These are phyloP conservation scores for Gambusia yucatana DNA, from an alignment of 2,797 vertebrate genomes.

Conservation along the genomic window DNA sequence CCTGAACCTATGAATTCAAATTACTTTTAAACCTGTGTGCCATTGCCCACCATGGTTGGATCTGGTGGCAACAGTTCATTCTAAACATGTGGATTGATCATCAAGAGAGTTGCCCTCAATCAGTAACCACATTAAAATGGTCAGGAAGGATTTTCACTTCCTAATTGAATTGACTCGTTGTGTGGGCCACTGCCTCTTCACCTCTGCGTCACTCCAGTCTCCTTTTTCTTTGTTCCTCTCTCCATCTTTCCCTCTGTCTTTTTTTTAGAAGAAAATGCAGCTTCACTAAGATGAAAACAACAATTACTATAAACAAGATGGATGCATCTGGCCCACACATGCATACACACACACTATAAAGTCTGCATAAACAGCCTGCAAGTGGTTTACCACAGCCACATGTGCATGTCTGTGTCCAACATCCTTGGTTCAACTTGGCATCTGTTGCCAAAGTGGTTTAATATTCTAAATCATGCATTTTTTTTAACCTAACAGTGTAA, in stretches of 20 bases:
- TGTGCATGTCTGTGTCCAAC: not conserved
- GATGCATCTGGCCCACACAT: slow-evolving; percentile 50
- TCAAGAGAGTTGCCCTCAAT: slow-evolving; percentile 23
- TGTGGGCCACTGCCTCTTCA: slow-evolving; percentile 44
- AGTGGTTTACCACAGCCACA: slow-evolving; percentile 30
- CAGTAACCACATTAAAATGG: slow-evolving; percentile 44
- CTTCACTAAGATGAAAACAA: slow-evolving; percentile 28
- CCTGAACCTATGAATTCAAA: not conserved
- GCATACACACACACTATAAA: slow-evolving; percentile 20
- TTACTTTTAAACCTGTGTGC: not conserved
- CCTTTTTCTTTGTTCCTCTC: slow-evolving; percentile 22
- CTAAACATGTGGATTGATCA: not conserved
- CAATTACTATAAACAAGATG: slow-evolving; percentile 38
- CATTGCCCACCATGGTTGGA: not conserved
- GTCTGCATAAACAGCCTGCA: slow-evolving; percentile 20
- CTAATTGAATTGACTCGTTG: slow-evolving; percentile 49
- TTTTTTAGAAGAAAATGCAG: slow-evolving; percentile 1
- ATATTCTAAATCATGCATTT: not conserved
- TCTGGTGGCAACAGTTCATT: not conserved
- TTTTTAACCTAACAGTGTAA: not conserved
- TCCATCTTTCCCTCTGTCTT: slow-evolving; percentile 3
- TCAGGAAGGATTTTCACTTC: slow-evolving; percentile 54
- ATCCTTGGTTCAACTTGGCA: slow-evolving; percentile 6
- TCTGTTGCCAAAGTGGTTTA: not conserved
- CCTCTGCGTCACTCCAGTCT: slow-evolving; percentile 15